Percentiles rank a stretch among this genome's conserved stretches.
Evolutionary conservation across 1,140 invertebrate species (phyloP).

Genomic region (Drosophila cardini): DNA sequence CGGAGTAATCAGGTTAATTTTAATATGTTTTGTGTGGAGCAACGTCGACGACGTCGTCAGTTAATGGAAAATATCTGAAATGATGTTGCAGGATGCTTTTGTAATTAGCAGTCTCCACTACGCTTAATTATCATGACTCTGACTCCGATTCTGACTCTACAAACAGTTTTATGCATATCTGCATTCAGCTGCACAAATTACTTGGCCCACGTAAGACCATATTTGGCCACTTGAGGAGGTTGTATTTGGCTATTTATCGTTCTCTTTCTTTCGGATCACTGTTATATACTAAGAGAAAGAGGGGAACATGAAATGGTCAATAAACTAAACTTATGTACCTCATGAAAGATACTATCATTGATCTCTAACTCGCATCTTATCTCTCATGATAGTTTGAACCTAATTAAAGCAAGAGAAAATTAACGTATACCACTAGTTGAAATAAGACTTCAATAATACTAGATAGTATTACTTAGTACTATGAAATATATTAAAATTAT

Average conservation of each 20-base stretch:
- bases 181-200: constrained; percentile 30
- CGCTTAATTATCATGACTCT: constrained; percentile 45
- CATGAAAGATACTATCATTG: constrained; percentile 12
- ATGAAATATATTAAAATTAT: no score
- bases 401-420: constrained; percentile 13
- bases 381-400: background rate
- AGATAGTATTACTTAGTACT: no score
- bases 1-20: constrained; percentile 84
- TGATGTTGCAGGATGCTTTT: constrained; percentile 82
- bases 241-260: constrained; percentile 31
- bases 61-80: constrained; percentile 83
- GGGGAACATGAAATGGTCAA: constrained; percentile 31
- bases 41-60: constrained; percentile 66
- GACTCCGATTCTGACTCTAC: constrained; percentile 5
- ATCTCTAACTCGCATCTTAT: background rate
- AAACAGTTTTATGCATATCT: constrained; percentile 49
- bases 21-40: constrained; percentile 79
- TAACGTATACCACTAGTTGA: no score
- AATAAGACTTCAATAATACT: no score
- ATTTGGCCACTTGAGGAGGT: constrained; percentile 22
- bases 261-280: constrained; percentile 19
- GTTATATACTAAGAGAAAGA: constrained; percentile 23
- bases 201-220: constrained; percentile 18
- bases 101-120: constrained; percentile 65
- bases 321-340: constrained; percentile 25